Percentiles rank a stretch among this genome's conserved stretches.
These are phyloP conservation scores for Hyposoter dolosus DNA, from an alignment of 2,888 invertebrate species.

Conservation along the genomic window DNA sequence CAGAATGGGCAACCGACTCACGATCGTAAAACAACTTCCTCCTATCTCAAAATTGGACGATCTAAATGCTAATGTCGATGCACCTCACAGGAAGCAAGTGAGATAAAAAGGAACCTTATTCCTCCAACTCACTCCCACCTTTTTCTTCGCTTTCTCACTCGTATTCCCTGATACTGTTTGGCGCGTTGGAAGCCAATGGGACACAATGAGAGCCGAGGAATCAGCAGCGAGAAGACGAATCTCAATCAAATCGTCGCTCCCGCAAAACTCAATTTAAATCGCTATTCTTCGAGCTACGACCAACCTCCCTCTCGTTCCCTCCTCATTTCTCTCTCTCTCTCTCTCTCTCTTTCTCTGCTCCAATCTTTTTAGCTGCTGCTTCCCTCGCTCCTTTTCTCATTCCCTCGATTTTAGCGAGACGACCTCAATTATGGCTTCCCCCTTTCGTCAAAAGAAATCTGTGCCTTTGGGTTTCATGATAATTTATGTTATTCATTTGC, in stretches of 20 bases:
- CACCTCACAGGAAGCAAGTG: constrained; percentile 51
- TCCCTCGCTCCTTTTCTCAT: constrained; percentile 11
- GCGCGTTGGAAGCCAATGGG: constrained; percentile 7
- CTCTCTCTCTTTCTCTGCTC: not conserved
- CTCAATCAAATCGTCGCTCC: constrained; percentile 69
- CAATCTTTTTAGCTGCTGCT: constrained; percentile 14
- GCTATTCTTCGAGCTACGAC: constrained; percentile 62
- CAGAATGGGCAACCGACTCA: constrained; percentile 36
- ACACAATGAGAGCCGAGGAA: constrained; percentile 34
- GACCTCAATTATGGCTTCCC: constrained; percentile 17
- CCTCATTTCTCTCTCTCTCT: constrained; percentile 10
- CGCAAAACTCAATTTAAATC: constrained; percentile 71
- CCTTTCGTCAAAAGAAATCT: constrained; percentile 30
- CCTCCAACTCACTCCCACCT: not conserved
- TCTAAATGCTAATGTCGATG: constrained; percentile 78
- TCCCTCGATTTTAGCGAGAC: constrained; percentile 3
- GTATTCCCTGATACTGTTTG: constrained; percentile 26
- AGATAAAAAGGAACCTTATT: not conserved
- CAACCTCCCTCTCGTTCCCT: constrained; percentile 5
- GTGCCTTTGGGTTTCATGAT: constrained; percentile 36
- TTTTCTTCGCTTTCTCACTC: not conserved
- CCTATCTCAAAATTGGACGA: constrained; percentile 74
- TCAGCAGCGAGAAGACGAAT: constrained; percentile 57
- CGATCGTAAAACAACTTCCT: constrained; percentile 77
- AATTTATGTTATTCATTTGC: constrained; percentile 55